Evolutionary conservation across 1,140 invertebrate species (phyloP), one percentile per base, ranked within the genome.

Genomic region (Aradophagus sp.): DNA sequence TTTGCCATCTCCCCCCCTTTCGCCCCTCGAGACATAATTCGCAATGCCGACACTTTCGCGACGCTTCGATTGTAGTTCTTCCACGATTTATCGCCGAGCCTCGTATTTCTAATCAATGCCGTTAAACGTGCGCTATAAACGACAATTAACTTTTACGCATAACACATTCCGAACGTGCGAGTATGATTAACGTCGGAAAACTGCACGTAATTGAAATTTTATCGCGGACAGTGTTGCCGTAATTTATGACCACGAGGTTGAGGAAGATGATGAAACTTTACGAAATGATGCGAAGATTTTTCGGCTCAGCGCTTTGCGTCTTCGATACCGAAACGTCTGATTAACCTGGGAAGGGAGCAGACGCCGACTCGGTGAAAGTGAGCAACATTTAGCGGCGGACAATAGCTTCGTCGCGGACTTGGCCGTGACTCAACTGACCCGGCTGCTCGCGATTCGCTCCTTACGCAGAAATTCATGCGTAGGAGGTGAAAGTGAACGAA

Each of bases 401-500:
- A 55, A 34, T 41, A 31, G 27, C 23, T 17, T 26, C 19, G 38
- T 27, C 23, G 32, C 17, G 52, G 32, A 58, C 56, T 52, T 50
- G 58, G 58, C 50, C 58, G 52, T 56, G 67, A 58, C 66, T 69
- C 50, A 55, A 53, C 26, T 52, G 35, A 32, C 48, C 39, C 20
- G 38, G 14, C n/a, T 29, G 45, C 15, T 61, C 53, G 68, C 66
- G 35, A 58, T 44, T 45, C 48, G 14, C 44, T 63, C 26, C 48
- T 59, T 53, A 38, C 53, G 35, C 32, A 19, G 67, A 62, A 48
- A 56, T 72, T 50, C 27, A 74, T 63, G 74, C 73, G 78, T 79
- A 67, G 78, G 79, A 67, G 77, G 78, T 77, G 79, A 81, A 81
- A 81, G 79, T 80, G 77, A 79, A 35, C 27, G 48, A 48, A 35